Evolutionary conservation across 2,797 vertebrate genomes (phyloP).

Genomic region (Onychomys leucogaster): DNA sequence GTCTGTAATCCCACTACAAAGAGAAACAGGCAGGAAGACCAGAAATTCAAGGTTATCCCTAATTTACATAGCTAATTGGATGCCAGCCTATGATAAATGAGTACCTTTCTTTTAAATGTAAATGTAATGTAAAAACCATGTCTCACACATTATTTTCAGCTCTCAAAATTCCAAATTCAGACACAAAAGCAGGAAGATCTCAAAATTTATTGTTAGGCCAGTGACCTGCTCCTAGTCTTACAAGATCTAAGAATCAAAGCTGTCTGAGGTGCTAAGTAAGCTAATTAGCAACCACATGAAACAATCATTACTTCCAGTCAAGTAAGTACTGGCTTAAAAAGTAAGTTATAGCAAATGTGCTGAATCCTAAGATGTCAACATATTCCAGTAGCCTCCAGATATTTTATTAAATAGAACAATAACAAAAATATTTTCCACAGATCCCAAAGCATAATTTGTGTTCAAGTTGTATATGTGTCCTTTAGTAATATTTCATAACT

Average conservation of each 20-base stretch:
- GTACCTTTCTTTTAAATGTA: neutral
- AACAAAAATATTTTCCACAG: neutral
- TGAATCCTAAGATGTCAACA: neutral
- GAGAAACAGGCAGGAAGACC: neutral
- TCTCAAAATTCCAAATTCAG: conserved; percentile 40
- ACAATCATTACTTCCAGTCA: neutral
- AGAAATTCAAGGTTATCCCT: neutral
- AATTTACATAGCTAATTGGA: neutral
- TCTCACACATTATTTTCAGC: neutral
- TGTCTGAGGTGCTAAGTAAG: neutral
- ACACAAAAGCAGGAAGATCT: neutral
- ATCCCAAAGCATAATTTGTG: neutral
- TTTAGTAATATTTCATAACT: neutral
- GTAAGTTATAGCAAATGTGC: neutral
- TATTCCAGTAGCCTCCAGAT: neutral
- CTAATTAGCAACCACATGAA: neutral
- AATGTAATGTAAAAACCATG: no score
- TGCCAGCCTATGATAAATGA: neutral
- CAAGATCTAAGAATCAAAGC: neutral
- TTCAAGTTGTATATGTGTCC: neutral
- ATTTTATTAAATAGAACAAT: neutral
- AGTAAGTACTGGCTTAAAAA: neutral
- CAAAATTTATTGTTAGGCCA: neutral
- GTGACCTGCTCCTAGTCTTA: neutral
- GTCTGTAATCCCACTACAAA: neutral